A percentile compares a stretch with the other conserved stretches of the same genome.
Evolutionary conservation across 2,797 vertebrate species (phyloP).

Genomic region (Pangasius mekongensis): DNA sequence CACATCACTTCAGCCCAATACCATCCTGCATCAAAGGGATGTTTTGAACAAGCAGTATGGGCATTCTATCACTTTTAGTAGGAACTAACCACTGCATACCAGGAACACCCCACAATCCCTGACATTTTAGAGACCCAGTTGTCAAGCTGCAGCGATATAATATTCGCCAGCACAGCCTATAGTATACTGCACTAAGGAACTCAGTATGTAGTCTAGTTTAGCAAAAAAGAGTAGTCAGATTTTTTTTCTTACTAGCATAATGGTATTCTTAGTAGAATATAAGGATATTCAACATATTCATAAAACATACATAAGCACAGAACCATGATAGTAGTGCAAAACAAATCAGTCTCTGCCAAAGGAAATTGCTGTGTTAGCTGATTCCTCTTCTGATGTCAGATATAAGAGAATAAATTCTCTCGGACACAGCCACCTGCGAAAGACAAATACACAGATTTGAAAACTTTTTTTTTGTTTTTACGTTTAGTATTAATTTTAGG

Average conservation of each 20-base stretch:
- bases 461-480: background rate
- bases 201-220: background rate
- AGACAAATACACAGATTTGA: slow-evolving; percentile 25
- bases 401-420: slow-evolving; percentile 69
- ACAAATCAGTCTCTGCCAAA: background rate
- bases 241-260: too few relatives aligned
- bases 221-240: background rate
- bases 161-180: background rate
- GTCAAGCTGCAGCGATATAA: background rate
- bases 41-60: too few relatives aligned
- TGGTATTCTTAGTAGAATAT: background rate
- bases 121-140: too few relatives aligned
- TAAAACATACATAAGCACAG: background rate
- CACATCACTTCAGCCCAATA: too few relatives aligned
- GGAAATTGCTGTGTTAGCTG: slow-evolving; percentile 62
- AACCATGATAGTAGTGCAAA: background rate
- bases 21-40: too few relatives aligned
- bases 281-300: slow-evolving; percentile 1
- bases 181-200: background rate
- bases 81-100: too few relatives aligned
- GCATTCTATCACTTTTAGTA: too few relatives aligned
- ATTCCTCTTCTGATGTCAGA: slow-evolving; percentile 65
- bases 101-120: too few relatives aligned
- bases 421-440: slow-evolving; percentile 77
- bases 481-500: too few relatives aligned